Evolutionary conservation across 53 echinoderm and acorn worm species (phyloP), one percentile per base, ranked within the genome.

Genomic region (Crossaster papposus): DNA sequence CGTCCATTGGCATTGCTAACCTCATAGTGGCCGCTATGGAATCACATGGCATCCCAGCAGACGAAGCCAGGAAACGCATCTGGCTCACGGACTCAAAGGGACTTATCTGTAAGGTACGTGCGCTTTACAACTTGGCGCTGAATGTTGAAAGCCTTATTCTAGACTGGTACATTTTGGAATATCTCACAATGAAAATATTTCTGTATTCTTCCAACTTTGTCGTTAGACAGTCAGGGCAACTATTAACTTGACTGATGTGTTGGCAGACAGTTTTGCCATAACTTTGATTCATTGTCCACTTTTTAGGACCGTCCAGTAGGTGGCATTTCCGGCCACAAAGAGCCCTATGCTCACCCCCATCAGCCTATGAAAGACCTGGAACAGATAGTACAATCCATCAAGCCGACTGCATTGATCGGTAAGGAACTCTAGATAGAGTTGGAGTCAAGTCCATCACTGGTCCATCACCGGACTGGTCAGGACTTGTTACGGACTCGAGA

Each of bases 61-160:
- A 91, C 9, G 93, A 96, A n/a, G 99, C 96, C 22, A 92, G 96
- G 36, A 53, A 94, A 34, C 93, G 79, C 30, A 99, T 99, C 82
- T 96, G 95, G 93, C 72, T 99, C n/a, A 82, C 94, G 63, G 99
- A 96, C 71, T 96, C 94, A 9, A 94, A 82, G 80, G 98, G 98
- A 30, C 89, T 98, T 38, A 94, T 98, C 63, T 84, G 86, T 33
- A 94, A 98, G 94, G 98, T 98, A 88, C 30, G 63, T 4, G 24
- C 4, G 9, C 10, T 17, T 33, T 15, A 20, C 58, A 58, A 0
- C 15, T 58, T 17, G 58, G 22, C 22, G 58, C 22, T 58, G 58
- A 15, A 44, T 58, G 17, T 58, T 2, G 12, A 58, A 58, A 58
- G 15, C 58, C 58, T 58, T 0, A 20, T 15, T 58, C 7, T 14